Conservation (phyloP, 1,140 invertebrate species). For the Capitella teleta region DNA sequence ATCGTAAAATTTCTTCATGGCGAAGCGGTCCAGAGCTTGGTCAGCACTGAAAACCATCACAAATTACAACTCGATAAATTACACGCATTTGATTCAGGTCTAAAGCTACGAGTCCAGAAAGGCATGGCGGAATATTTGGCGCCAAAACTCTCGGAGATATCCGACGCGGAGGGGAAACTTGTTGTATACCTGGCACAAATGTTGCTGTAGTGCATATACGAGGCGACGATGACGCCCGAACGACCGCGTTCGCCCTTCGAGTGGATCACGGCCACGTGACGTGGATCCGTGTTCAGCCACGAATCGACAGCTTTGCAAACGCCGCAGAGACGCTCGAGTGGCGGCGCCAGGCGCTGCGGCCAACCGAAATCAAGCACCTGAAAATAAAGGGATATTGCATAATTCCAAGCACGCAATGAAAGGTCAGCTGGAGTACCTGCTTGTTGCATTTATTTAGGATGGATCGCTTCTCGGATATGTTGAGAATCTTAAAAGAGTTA, state of each 20-base stretch:
- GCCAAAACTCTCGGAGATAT: no score
- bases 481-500: not conserved
- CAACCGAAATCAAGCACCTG: constrained; percentile 63
- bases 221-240: constrained; percentile 73
- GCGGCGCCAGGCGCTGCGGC: constrained; percentile 73
- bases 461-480: not conserved
- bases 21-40: constrained; percentile 77
- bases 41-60: constrained; percentile 52
- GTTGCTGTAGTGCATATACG: constrained; percentile 87
- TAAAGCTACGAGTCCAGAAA: not conserved
- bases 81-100: not conserved
- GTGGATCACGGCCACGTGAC: constrained; percentile 75
- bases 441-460: not conserved
- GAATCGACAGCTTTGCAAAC: constrained; percentile 86
- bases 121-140: no score
- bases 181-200: constrained; percentile 61
- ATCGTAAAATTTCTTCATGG: constrained; percentile 81
- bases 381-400: not conserved
- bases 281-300: constrained; percentile 63
- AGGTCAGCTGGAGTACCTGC: not conserved
- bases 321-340: constrained; percentile 74
- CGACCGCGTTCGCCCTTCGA: constrained; percentile 61
- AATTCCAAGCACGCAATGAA: not conserved
- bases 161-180: not conserved
- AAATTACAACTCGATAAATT: constrained; percentile 4